phyloP scores from a whole-genome alignment of 2,113 vertebrate species.

The Actinemys pallida region DNA sequence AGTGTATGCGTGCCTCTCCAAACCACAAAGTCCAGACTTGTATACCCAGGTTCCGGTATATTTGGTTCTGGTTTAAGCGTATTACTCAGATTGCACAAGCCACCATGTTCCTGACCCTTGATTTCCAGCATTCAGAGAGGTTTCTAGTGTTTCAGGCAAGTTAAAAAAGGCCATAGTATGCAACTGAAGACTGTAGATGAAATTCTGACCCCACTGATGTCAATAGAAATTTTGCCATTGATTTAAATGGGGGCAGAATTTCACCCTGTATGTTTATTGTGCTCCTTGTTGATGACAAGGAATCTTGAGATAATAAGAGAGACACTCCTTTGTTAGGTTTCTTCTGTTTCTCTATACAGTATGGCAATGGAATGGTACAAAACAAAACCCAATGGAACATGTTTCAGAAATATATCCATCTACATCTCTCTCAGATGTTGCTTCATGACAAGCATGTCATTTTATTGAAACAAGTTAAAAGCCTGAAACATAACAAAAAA shows the following conservation, averaged over 20 bases:
- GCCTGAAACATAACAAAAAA: not conserved
- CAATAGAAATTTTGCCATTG: not conserved
- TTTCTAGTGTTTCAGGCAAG: not conserved
- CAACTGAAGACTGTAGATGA: not conserved
- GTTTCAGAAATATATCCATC: not conserved
- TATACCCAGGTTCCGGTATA: no score
- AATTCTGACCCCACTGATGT: not conserved
- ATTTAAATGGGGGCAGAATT: not conserved
- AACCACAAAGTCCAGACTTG: no score
- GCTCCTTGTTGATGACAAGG: no score
- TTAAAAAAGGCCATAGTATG: not conserved
- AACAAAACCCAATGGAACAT: not conserved
- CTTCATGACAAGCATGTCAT: not conserved
- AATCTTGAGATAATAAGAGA: not conserved
- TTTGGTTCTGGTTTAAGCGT: no score
- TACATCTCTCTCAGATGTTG: not conserved
- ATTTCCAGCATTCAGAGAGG: no score
- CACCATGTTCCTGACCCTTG: no score
- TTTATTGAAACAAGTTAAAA: not conserved
- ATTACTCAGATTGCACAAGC: no score
- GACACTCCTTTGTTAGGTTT: not conserved
- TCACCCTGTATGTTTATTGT: not conserved
- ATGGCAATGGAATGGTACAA: not conserved
- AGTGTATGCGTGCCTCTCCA: no score
- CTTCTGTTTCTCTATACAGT: not conserved